Conservation (phyloP, 2,797 vertebrate genomes). For the Liasis olivaceus region DNA sequence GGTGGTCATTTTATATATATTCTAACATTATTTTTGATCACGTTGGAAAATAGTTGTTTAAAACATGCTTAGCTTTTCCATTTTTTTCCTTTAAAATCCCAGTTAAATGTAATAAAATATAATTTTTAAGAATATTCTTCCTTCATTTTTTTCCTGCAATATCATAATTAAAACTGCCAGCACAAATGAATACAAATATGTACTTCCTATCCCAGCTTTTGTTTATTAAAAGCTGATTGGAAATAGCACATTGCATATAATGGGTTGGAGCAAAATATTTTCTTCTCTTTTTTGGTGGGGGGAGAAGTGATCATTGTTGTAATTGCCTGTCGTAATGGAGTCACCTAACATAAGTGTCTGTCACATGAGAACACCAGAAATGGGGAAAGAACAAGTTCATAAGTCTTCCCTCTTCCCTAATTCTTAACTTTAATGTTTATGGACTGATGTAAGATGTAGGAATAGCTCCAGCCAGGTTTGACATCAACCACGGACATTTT, state of each 20-base stretch:
- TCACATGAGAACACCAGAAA: not conserved
- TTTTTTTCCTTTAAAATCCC: not conserved
- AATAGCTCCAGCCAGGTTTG: not conserved
- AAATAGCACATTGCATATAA: not conserved
- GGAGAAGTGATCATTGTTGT: not conserved
- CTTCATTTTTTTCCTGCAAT: not conserved
- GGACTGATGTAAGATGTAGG: not conserved
- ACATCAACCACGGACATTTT: not conserved
- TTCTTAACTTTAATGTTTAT: not conserved
- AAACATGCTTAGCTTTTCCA: not conserved
- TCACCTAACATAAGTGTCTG: not conserved
- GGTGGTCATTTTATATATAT: not conserved
- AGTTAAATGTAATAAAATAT: not conserved
- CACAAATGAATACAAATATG: not conserved
- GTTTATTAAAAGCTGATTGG: not conserved
- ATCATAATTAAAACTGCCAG: not conserved
- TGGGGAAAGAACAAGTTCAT: not conserved
- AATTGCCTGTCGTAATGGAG: not conserved
- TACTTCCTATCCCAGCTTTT: not conserved
- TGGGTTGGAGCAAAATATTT: not conserved
- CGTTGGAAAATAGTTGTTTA: not conserved
- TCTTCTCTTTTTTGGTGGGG: not conserved
- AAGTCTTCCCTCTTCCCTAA: not conserved
- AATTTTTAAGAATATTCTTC: not conserved
- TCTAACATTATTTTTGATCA: not conserved